These are phyloP conservation scores for Drosophila niveifrons DNA, from an alignment of 2,888 invertebrate genomes.

Conservation along the genomic window DNA sequence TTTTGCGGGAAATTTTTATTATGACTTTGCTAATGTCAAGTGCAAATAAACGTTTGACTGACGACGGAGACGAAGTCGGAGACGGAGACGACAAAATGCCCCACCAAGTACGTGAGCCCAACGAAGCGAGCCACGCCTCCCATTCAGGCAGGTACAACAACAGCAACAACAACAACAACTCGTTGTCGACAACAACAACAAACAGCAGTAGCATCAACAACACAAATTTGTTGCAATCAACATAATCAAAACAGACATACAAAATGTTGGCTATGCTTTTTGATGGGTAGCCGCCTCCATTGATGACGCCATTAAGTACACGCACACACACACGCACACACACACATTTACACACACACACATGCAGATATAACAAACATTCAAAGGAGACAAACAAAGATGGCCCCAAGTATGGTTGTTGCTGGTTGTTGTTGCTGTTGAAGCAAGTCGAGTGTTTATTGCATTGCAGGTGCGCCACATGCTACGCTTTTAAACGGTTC, in stretches of 20 bases:
- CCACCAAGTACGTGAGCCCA: constrained; percentile 51
- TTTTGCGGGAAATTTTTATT: constrained; percentile 78
- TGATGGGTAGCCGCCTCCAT: constrained; percentile 49
- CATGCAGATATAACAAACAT: constrained; percentile 15
- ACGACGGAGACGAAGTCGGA: constrained; percentile 15
- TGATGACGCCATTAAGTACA: constrained; percentile 64
- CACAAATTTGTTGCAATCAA: constrained; percentile 73
- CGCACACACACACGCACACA: constrained; percentile 19
- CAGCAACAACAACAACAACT: constrained; percentile 30
- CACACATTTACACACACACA: constrained; percentile 13
- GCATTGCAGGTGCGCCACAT: constrained; percentile 67
- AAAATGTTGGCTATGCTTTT: constrained; percentile 48
- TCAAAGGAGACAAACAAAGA: constrained; percentile 42
- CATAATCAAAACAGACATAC: constrained; percentile 74
- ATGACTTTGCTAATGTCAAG: constrained; percentile 82
- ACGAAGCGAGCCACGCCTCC: constrained; percentile 37
- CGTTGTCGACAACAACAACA: constrained; percentile 26
- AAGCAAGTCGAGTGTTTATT: constrained; percentile 60
- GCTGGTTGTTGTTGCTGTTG: constrained; percentile 21
- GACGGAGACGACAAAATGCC: constrained; percentile 15
- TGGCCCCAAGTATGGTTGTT: constrained; percentile 29
- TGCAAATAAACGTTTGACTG: constrained; percentile 79
- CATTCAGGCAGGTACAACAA: constrained; percentile 31
- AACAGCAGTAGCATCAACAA: constrained; percentile 12
- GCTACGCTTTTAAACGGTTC: constrained; percentile 68